These are phyloP conservation scores for Nyctibius grandis DNA, from an alignment of 2,797 vertebrate species.

Conservation along the genomic window DNA sequence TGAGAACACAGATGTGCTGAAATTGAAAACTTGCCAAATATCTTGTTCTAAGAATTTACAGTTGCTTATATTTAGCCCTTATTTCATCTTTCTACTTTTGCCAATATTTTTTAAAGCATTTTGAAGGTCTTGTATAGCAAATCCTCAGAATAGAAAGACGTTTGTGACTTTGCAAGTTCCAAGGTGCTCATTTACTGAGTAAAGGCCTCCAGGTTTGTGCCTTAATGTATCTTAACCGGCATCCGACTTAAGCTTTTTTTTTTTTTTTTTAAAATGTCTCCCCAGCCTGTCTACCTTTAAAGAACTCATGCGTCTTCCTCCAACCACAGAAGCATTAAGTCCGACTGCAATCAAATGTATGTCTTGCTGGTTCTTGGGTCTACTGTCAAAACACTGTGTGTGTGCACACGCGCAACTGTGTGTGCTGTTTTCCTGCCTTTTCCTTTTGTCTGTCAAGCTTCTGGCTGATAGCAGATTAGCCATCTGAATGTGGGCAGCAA, in stretches of 20 bases:
- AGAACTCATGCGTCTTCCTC: not conserved
- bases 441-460: conserved; percentile 60
- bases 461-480: conserved; percentile 63
- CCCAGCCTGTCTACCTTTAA: not conserved
- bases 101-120: not conserved
- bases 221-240: not conserved
- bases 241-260: not conserved
- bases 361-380: not conserved
- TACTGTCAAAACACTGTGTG: not conserved
- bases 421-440: conserved; percentile 37
- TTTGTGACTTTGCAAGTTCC: not conserved
- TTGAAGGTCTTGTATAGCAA: not conserved
- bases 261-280: not conserved
- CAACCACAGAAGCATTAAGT: not conserved
- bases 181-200: not conserved
- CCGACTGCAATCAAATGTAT: not conserved
- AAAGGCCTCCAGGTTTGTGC: not conserved
- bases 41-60: not conserved
- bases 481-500: conserved; percentile 55
- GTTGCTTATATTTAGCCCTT: not conserved
- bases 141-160: not conserved
- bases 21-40: not conserved
- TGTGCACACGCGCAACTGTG: not conserved
- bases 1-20: not conserved
- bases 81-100: not conserved